phyloP scores from a whole-genome alignment of 2,888 invertebrate genomes.

The Halictus quadricinctus region DNA sequence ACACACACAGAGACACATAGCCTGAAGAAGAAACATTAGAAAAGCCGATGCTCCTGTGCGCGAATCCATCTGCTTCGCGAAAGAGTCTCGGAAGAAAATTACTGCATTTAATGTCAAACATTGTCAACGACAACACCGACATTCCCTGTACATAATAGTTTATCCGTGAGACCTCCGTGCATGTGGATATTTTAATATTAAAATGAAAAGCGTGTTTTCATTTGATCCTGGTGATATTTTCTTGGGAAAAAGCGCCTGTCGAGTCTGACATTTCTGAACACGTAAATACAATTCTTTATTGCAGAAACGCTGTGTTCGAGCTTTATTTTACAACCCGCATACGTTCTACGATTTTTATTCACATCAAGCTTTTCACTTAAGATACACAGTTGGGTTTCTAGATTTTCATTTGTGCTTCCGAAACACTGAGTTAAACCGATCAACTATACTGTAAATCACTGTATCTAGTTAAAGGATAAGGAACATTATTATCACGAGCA shows the following conservation, averaged over 20 bases:
- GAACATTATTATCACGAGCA: not conserved
- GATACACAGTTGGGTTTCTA: not conserved
- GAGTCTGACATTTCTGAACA: constrained; percentile 26
- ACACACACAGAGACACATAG: not conserved
- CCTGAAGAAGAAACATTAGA: not conserved
- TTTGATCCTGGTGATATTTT: constrained; percentile 25
- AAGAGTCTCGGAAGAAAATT: not conserved
- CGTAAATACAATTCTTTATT: constrained; percentile 44
- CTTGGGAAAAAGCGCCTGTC: constrained; percentile 19
- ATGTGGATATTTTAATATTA: constrained; percentile 43
- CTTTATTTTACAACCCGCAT: constrained; percentile 4
- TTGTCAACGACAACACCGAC: constrained; percentile 28
- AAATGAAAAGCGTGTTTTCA: constrained; percentile 18
- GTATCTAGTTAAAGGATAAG: not conserved
- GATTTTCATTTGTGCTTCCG: not conserved
- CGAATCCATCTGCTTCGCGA: constrained; percentile 9
- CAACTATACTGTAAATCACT: not conserved
- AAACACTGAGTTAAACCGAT: not conserved
- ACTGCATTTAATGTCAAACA: constrained; percentile 29
- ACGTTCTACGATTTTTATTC: not conserved
- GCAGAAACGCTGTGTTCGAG: constrained; percentile 10
- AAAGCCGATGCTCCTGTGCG: not conserved
- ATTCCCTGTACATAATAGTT: constrained; percentile 51
- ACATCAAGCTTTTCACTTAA: not conserved
- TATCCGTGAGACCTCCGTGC: constrained; percentile 20